Evolutionary conservation across 2,113 vertebrate species (phyloP), one percentile per base, ranked within the genome.

Genomic region (Seriola aureovittata): DNA sequence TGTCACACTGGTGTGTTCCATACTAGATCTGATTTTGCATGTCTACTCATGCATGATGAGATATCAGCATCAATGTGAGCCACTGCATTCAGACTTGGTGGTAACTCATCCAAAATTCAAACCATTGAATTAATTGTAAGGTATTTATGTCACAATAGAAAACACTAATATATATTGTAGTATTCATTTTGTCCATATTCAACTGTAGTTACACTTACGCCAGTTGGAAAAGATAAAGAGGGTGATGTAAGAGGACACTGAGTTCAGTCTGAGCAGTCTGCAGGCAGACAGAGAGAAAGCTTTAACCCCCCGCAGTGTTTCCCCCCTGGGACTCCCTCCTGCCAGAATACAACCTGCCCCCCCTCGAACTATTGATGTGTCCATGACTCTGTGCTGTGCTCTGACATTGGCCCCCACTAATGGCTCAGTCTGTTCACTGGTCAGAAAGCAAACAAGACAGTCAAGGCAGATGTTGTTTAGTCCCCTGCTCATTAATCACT

Each of bases 351-450:
- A 81, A 80, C 83, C 83, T 69, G 59, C 84, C 79, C 80, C 85
- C 73, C 71, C 76, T 82, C 57, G 8, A 71, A 67, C 75, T 86
- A 86, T 89, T 78, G 92, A 90, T 72, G 81, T 77, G 80, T 69
- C 82, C 76, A 48, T 90, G 88, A 89, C 85, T 91, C 63, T 48
- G 70, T 70, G 62, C 77, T 84, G 65, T 58, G 80, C 88, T 87
- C 23, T 88, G 90, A 90, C 88, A 81, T 85, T 89, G 87, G 81
- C 77, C 85, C 64, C 75, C 57, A 65, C 89, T 89, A 85, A 87
- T 82, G 86, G 75, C 62, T 91, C 80, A n/a, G 86, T 58, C 69
- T 78, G 81, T 76, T 87, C 71, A 40, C 83, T 40, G 71, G 74
- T 76, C 75, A 82, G 69, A 76, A 76, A 67, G 71, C 81, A 85